Conservation (phyloP, 2,888 invertebrate species). For the Leucozona laternaria region DNA sequence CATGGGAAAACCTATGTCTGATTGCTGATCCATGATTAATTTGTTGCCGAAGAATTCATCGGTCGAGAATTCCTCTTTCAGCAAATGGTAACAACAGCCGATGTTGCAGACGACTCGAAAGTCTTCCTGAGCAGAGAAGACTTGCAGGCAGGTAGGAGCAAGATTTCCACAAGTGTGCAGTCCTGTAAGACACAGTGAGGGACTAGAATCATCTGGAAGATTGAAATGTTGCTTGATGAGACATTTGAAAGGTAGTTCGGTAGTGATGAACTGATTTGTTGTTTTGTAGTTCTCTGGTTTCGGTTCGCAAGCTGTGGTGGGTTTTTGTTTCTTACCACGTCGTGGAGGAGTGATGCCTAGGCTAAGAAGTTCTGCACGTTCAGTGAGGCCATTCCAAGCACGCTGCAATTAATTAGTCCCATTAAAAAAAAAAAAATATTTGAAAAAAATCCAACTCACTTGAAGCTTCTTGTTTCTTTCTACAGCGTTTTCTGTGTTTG, state of each 20-base stretch:
- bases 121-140: slow-evolving; percentile 86
- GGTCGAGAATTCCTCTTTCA: slow-evolving; percentile 86
- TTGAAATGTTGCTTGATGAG: slow-evolving; percentile 85
- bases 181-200: slow-evolving; percentile 87
- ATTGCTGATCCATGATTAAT: slow-evolving; percentile 78
- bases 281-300: slow-evolving; percentile 85
- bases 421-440: background rate
- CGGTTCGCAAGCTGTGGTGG: background rate
- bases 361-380: slow-evolving; percentile 84
- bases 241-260: slow-evolving; percentile 85
- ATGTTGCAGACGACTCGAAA: slow-evolving; percentile 90
- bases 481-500: slow-evolving; percentile 88
- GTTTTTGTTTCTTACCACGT: slow-evolving; percentile 78
- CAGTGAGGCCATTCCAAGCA: slow-evolving; percentile 86
- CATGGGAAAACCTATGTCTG: slow-evolving; percentile 87
- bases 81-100: slow-evolving; percentile 95
- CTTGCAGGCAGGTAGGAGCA: slow-evolving; percentile 88
- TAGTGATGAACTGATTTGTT: slow-evolving; percentile 86
- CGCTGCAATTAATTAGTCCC: slow-evolving; percentile 82
- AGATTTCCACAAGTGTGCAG: slow-evolving; percentile 96
- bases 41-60: slow-evolving; percentile 81
- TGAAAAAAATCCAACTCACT: slow-evolving; percentile 75
- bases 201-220: slow-evolving; percentile 76
- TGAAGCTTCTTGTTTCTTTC: slow-evolving; percentile 83
- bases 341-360: slow-evolving; percentile 81